phyloP scores from a whole-genome alignment of 2,797 vertebrate genomes.

The Labeo calbasu region DNA sequence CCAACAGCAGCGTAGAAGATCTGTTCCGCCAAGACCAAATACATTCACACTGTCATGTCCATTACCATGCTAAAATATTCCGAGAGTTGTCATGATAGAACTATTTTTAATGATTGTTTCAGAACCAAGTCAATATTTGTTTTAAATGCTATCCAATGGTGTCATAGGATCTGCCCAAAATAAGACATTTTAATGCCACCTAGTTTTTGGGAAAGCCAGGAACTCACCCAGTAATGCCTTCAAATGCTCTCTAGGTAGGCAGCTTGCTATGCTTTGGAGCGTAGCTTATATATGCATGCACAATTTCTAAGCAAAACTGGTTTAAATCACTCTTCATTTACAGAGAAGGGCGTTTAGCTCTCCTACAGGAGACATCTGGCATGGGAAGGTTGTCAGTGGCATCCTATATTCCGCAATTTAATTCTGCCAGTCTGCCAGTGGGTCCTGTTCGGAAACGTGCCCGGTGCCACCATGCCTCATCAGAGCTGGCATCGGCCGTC shows the following conservation, averaged over 20 bases:
- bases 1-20: too few species aligned
- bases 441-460: slow-evolving; percentile 65
- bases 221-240: background rate
- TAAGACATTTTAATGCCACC: background rate
- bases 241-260: slow-evolving; percentile 1
- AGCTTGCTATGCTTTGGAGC: background rate
- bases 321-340: slow-evolving; percentile 69
- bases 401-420: slow-evolving; percentile 78
- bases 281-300: background rate
- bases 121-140: background rate
- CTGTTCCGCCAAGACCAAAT: too few species aligned
- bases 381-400: slow-evolving; percentile 75
- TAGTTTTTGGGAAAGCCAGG: background rate
- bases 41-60: too few species aligned
- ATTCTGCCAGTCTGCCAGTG: slow-evolving; percentile 71
- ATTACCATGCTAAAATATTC: too few species aligned
- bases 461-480: slow-evolving; percentile 68
- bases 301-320: slow-evolving; percentile 13
- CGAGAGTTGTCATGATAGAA: too few species aligned
- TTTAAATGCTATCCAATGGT: background rate
- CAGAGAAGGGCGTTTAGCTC: slow-evolving; percentile 72
- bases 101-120: background rate
- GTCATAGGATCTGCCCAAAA: background rate
- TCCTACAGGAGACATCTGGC: slow-evolving; percentile 75
- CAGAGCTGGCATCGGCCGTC: slow-evolving; percentile 58